A percentile compares a stretch with the other conserved stretches of the same genome.
Conservation (phyloP, 1,140 invertebrate genomes). For the Drosophila sp. region DNA sequence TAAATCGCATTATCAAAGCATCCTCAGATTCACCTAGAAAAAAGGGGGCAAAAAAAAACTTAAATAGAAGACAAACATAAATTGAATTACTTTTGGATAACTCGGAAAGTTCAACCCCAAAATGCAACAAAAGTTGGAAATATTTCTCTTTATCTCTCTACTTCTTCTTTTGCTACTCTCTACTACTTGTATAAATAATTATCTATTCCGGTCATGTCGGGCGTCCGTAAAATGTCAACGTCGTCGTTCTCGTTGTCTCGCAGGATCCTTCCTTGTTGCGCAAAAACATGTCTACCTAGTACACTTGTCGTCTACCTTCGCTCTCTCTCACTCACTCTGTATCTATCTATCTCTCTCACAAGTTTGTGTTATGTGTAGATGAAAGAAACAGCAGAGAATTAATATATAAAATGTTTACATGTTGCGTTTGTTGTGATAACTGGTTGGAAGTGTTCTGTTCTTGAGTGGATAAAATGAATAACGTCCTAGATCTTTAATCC, state of each 20-base stretch:
- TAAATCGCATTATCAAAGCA: slow-evolving; percentile 35
- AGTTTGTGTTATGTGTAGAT: slow-evolving; percentile 7
- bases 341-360: neutral
- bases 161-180: neutral
- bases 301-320: slow-evolving; percentile 8
- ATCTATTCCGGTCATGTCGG: slow-evolving; percentile 67
- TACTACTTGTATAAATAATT: slow-evolving; percentile 55
- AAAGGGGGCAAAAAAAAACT: slow-evolving; percentile 14
- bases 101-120: slow-evolving; percentile 30
- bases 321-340: neutral
- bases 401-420: neutral
- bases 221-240: slow-evolving; percentile 27
- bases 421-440: neutral
- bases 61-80: slow-evolving; percentile 50
- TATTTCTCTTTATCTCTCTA: neutral
- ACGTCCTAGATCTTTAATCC: too few species aligned
- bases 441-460: neutral
- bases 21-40: neutral
- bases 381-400: slow-evolving; percentile 4
- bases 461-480: too few species aligned
- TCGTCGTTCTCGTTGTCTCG: slow-evolving; percentile 4
- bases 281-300: slow-evolving; percentile 24
- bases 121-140: slow-evolving; percentile 31
- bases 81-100: slow-evolving; percentile 57
- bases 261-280: slow-evolving; percentile 19